Evolutionary conservation across 2,797 vertebrate species (phyloP).

Genomic region (Okamejei kenojei): DNA sequence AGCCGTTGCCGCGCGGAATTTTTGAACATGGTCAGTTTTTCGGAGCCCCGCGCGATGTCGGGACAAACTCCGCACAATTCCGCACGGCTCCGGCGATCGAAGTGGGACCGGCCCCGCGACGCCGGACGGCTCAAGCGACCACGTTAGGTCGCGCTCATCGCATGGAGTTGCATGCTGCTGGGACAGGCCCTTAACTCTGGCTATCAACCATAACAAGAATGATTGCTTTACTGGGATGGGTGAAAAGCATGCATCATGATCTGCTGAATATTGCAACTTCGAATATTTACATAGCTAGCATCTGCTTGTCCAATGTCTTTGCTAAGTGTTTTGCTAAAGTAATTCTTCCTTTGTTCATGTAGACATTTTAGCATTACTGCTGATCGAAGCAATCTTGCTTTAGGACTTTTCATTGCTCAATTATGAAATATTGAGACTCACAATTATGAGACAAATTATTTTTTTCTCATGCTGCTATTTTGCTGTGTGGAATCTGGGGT

Average conservation of each 20-base stretch:
- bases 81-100: too few relatives aligned
- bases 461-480: not conserved
- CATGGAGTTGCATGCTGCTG: too few relatives aligned
- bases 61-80: too few relatives aligned
- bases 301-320: not conserved
- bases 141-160: too few relatives aligned
- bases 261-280: not conserved
- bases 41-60: too few relatives aligned
- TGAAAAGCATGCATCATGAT: not conserved
- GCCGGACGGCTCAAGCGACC: too few relatives aligned
- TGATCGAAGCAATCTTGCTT: not conserved
- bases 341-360: not conserved
- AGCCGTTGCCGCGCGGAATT: too few relatives aligned
- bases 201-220: not conserved
- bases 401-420: not conserved
- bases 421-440: too few relatives aligned
- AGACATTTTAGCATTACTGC: not conserved
- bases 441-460: too few relatives aligned
- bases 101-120: too few relatives aligned
- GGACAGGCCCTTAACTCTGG: too few relatives aligned
- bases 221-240: not conserved
- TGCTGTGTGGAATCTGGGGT: not conserved
- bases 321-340: not conserved
- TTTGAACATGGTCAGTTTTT: too few relatives aligned
- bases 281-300: not conserved